phyloP scores from a whole-genome alignment of 2,113 vertebrate genomes.

The Strix aluco region DNA sequence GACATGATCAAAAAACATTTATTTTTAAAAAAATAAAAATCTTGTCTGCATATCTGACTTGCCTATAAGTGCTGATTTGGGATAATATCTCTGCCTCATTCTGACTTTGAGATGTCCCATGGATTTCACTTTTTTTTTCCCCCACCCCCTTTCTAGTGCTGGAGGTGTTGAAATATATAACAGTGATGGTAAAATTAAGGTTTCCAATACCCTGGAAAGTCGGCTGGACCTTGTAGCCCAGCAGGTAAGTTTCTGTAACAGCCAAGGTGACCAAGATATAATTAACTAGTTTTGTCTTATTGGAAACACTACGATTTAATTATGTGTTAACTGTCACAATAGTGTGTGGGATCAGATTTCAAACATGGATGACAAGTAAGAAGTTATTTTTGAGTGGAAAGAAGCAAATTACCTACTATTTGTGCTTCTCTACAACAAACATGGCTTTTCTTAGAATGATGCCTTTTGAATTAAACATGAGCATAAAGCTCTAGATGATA shows the following conservation, averaged over 20 bases:
- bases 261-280: not conserved
- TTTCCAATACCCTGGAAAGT: constrained; percentile 96
- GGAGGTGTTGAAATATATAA: constrained; percentile 95
- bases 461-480: not conserved
- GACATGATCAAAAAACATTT: not conserved
- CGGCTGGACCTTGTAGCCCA: constrained; percentile 96
- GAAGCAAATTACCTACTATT: not conserved
- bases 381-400: not conserved
- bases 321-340: not conserved
- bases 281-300: not conserved
- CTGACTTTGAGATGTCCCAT: not conserved
- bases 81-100: not conserved
- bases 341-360: not conserved
- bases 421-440: not conserved
- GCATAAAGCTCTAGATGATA: not conserved
- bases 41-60: not conserved
- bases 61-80: not conserved
- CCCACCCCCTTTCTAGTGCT: constrained; percentile 73
- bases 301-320: too few relatives aligned
- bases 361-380: not conserved
- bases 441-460: not conserved
- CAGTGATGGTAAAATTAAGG: constrained; percentile 91
- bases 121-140: not conserved
- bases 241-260: constrained; percentile 80
- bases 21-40: not conserved